Base-by-base conservation (phyloP, 1,140 invertebrate species). In the Hormaphis cornu region DNA sequence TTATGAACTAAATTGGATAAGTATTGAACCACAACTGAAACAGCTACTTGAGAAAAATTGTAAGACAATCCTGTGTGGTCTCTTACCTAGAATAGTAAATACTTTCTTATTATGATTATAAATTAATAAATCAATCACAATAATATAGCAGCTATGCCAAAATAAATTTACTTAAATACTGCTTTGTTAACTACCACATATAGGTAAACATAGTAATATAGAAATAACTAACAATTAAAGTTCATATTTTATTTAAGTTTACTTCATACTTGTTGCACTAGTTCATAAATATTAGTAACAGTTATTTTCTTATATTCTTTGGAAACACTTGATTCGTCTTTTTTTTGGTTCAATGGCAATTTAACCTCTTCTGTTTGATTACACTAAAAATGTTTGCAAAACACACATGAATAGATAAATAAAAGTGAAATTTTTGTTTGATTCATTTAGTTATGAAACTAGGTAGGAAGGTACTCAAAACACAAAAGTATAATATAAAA, bases 41-140 rank as follows among this genome's bases (percentile, higher is more conserved):
- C 84, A 42, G 91, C 90, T 28, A 91, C 82, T 77, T 89, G 87
- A 0, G 90, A 93, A 82, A 91, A 86, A 74, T 93, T 88, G 77
- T 93, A 89, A 75, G 89, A 92, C 9, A 94, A 82, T 73, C 90
- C 87, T 1, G 91, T 93, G 75, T 90, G 89, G 72, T 84, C 85
- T 42, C 92, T 81, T 6, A 95, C 86, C 73, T 82, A 76, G 30
- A 61, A 44, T 2, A 30, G 4, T 1, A 44, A 44, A 44, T 16
- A n/a, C 10, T 53, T n/a, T 10, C 1, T 3, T 24, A 24, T 33
- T 33, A 33, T 33, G 30, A 33, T 33, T 6, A 33, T 4, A 9
- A 33, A 33, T 33, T 33, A 33, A 33, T 4, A 33, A 9, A 33
- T 33, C 9, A 9, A n/a, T n/a, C n/a, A n/a, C n/a, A n/a, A n/a